Evolutionary conservation across 2,888 invertebrate genomes (phyloP), one percentile per base, ranked within the genome.

Genomic region (Drosophila pseudotalamancana): DNA sequence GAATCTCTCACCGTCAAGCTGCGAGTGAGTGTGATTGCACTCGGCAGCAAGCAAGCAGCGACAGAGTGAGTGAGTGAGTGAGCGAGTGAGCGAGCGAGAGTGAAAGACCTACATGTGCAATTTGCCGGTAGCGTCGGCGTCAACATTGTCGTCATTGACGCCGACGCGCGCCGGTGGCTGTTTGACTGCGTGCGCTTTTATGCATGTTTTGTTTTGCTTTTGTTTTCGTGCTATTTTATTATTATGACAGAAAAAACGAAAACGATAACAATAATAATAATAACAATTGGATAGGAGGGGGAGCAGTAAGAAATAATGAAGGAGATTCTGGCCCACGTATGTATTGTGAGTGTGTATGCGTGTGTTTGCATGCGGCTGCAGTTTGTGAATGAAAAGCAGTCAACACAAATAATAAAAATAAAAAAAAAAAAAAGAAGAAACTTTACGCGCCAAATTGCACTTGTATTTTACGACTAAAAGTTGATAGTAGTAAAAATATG

Each of bases 361-460:
- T 40, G 14, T 34, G 27, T 43, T 35, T 45, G 48, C 39, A 40
- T 43, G 29, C 6, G 34, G 23, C 14, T 43, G 62, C 74, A 61
- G 51, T 56, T 73, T 76, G 56, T 76, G 76, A 73, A 71, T 76
- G 76, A 57, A 45, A n/a, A n/a, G n/a, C n/a, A n/a, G n/a, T n/a
- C n/a, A n/a, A n/a, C n/a, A n/a, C n/a, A n/a, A n/a, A n/a, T n/a
- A n/a, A n/a, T n/a, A n/a, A n/a, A n/a, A n/a, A n/a, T n/a, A n/a
- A n/a, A n/a, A n/a, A n/a, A n/a, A n/a, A n/a, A n/a, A n/a, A n/a
- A n/a, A n/a, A n/a, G n/a, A n/a, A n/a, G n/a, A n/a, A 54, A 42
- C 54, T 60, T 69, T 77, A 45, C 77, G 77, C 70, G 77, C 62
- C 62, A 66, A 64, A 70, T 37, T 57, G 63, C 55, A 56, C 9